Evolutionary conservation across 2,113 vertebrate genomes (phyloP).

Genomic region (Macrotis lagotis): DNA sequence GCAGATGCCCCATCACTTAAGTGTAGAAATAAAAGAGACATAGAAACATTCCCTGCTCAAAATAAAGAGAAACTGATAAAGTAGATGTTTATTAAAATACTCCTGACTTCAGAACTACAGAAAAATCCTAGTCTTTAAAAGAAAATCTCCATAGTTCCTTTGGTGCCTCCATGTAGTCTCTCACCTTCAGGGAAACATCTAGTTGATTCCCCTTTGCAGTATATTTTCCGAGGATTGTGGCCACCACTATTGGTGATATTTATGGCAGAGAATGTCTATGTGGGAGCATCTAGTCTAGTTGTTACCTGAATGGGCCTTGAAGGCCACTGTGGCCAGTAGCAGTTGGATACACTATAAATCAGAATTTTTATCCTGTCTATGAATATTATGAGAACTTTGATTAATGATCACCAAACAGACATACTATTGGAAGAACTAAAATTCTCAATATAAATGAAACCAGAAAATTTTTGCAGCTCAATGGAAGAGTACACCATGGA

Average conservation of each 20-base stretch:
- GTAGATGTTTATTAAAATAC: slow-evolving; percentile 66
- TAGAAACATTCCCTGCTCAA: slow-evolving; percentile 62
- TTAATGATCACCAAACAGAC: too few species aligned
- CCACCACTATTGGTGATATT: slow-evolving; percentile 44
- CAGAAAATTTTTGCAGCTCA: too few species aligned
- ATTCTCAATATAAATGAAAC: too few species aligned
- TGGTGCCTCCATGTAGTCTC: slow-evolving; percentile 28
- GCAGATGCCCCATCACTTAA: slow-evolving; percentile 58
- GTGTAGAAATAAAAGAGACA: slow-evolving; percentile 72
- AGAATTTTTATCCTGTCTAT: too few species aligned
- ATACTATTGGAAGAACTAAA: too few species aligned
- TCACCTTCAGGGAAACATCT: slow-evolving; percentile 35
- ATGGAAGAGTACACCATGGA: not conserved
- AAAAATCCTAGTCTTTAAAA: slow-evolving; percentile 60
- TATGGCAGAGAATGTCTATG: not conserved
- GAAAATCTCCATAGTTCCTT: slow-evolving; percentile 68
- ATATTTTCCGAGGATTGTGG: slow-evolving; percentile 18
- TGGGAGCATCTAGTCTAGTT: slow-evolving; percentile 32
- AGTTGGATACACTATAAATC: too few species aligned
- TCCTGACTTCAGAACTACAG: slow-evolving; percentile 4
- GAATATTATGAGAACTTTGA: too few species aligned
- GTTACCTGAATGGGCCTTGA: too few species aligned
- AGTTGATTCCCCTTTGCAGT: slow-evolving; percentile 63
- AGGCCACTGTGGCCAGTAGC: too few species aligned
- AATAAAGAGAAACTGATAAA: slow-evolving; percentile 62